A percentile compares a stretch with the other conserved stretches of the same genome.
Evolutionary conservation across 1,140 invertebrate species (phyloP).

Genomic region (Oppia nitens): DNA sequence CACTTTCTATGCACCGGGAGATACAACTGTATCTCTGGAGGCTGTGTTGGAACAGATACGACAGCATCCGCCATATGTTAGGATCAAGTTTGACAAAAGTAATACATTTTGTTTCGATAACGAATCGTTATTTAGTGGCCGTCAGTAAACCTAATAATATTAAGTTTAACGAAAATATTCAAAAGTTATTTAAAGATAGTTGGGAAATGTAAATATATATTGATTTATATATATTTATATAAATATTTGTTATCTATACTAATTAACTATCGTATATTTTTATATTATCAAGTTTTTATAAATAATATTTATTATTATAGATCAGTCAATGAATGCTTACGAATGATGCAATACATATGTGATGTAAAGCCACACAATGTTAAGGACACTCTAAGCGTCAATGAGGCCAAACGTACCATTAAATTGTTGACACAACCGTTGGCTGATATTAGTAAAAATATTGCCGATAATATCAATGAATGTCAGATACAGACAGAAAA

Average conservation of each 20-base stretch:
- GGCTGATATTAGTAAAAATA: not conserved
- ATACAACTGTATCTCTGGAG: slow-evolving; percentile 9
- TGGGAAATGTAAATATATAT: too few relatives aligned
- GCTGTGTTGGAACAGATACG: not conserved
- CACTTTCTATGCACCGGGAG: slow-evolving; percentile 15
- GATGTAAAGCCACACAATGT: not conserved
- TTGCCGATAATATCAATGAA: not conserved
- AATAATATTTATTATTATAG: too few relatives aligned
- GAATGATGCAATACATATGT: not conserved
- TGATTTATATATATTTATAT: too few relatives aligned
- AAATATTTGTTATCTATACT: too few relatives aligned
- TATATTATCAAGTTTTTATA: too few relatives aligned
- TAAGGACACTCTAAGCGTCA: not conserved
- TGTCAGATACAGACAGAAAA: not conserved
- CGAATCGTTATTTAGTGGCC: not conserved
- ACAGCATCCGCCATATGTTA: too few relatives aligned
- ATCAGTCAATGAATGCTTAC: not conserved
- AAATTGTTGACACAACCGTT: not conserved
- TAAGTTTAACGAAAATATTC: not conserved
- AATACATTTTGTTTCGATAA: not conserved
- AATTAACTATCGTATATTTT: too few relatives aligned
- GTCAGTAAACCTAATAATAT: not conserved
- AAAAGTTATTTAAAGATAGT: not conserved
- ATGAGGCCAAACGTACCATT: not conserved
- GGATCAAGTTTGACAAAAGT: not conserved